Conservation (phyloP, 1,140 invertebrate species). For the Drosophila nebulosa region DNA sequence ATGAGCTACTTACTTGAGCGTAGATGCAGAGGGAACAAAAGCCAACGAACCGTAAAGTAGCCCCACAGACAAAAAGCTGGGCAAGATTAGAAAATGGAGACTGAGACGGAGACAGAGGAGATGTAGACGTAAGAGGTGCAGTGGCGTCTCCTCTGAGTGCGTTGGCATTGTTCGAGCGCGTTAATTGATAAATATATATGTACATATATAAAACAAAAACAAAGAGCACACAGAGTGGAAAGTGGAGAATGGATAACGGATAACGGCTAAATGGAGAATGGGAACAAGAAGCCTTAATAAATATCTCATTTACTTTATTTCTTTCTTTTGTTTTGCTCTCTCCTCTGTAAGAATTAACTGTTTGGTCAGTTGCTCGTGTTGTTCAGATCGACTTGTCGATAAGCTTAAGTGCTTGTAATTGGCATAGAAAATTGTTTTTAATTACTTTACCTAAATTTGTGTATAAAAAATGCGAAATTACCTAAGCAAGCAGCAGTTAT, state of each 20-base stretch:
- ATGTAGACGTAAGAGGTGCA: background rate
- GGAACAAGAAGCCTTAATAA: conserved; percentile 20
- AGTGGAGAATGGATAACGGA: background rate
- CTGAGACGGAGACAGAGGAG: background rate
- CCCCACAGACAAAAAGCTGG: conserved; percentile 32
- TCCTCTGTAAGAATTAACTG: conserved; percentile 27
- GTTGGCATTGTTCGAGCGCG: conserved; percentile 56
- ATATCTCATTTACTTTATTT: conserved; percentile 24
- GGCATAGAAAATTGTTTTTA: background rate
- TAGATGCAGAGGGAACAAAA: conserved; percentile 6
- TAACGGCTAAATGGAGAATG: background rate
- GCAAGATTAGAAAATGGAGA: conserved; percentile 58
- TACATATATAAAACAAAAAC: conserved; percentile 23
- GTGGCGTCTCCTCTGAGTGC: conserved; percentile 46
- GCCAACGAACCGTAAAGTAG: conserved; percentile 71
- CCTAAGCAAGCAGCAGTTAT: background rate
- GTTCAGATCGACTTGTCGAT: conserved; percentile 28
- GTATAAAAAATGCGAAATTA: background rate
- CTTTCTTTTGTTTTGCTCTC: conserved; percentile 11
- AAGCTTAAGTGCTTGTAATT: conserved; percentile 14
- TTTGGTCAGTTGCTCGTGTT: conserved; percentile 21
- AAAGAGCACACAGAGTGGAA: conserved; percentile 12
- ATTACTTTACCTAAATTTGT: background rate
- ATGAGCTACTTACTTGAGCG: conserved; percentile 42
- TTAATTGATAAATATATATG: conserved; percentile 69